Evolutionary conservation across 2,888 invertebrate species (phyloP).

Genomic region (Caenorhabditis uteleia): DNA sequence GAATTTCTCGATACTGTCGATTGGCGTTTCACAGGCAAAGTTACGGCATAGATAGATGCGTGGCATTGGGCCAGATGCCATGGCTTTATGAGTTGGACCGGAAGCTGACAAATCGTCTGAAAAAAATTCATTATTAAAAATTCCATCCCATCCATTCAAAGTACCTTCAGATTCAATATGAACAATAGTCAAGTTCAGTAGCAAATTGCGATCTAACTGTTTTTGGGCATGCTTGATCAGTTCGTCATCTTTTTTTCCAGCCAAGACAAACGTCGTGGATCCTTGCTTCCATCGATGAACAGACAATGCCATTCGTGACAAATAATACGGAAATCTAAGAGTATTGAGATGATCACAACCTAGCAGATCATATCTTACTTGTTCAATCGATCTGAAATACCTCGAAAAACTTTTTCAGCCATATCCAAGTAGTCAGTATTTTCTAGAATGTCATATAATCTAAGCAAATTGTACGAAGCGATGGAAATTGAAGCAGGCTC

Average conservation of each 20-base stretch:
- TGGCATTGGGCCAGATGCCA: constrained; percentile 27
- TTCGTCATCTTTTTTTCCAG: constrained; percentile 17
- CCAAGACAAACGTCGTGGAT: constrained; percentile 20
- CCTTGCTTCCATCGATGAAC: constrained; percentile 24
- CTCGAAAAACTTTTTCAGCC: constrained; percentile 63
- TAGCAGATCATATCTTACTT: constrained; percentile 67
- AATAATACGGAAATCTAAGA: constrained; percentile 21
- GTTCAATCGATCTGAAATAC: constrained; percentile 76
- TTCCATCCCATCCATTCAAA: background rate
- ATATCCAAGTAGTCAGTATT: constrained; percentile 73
- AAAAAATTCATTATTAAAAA: background rate
- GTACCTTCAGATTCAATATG: constrained; percentile 15
- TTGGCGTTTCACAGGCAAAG: constrained; percentile 31
- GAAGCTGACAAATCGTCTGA: constrained; percentile 6
- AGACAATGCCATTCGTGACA: constrained; percentile 28
- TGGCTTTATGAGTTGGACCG: constrained; percentile 21
- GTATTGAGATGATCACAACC: background rate
- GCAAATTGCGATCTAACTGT: constrained; percentile 6
- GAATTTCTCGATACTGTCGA: constrained; percentile 18
- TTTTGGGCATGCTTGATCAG: constrained; percentile 1
- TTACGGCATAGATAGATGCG: constrained; percentile 41
- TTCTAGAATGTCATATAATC: constrained; percentile 75
- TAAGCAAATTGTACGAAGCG: constrained; percentile 81
- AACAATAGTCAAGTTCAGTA: constrained; percentile 19
- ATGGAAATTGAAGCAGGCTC: constrained; percentile 93